Base-by-base conservation (phyloP, 37 sponge, comb jelly and placozoan species). In the Theonella swinhoei region DNA sequence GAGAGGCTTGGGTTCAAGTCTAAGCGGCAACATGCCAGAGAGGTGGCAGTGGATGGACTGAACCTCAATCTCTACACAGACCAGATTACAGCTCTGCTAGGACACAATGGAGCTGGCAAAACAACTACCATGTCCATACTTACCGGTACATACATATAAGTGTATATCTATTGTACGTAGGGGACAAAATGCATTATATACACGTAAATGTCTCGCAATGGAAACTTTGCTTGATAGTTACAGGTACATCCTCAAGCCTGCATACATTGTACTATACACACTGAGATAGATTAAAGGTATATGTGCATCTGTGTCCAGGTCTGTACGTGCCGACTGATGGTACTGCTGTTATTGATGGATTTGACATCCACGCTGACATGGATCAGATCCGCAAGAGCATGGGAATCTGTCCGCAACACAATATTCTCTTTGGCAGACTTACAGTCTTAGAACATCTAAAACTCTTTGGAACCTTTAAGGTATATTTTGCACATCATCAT, bases 31-130 rank as follows among this genome's bases (percentile, higher is more conserved):
- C 54, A 47, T 7, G 14, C 11, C 54, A 76, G 77, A 35, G 92
- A 89, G 85, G 67, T 83, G 38, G 99, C 99, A 25, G 95, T 98
- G 87, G 93, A 98, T 68, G 72, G 78, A 0, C 67, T 98, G 32
- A 83, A 25, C 26, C 86, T 98, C 59, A 92, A 96, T 80, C 92
- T 98, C 91, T 94, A 92, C 74, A 72, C 83, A 39, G 95, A 84
- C 4, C 99, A 98, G 79, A 95, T 98, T 84, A 98, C 99, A 40
- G 92, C 91, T 43, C 88, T 98, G 23, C 80, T 98, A 41, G 99
- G 99, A 25, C 99, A 98, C 91, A 98, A 98, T 73, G 99, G 99
- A 58, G 99, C 99, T 32, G 99, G 99, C 19, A 98, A 98, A 72
- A 98, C 96, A 38, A 98, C 96, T 37, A 93, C 94, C n/a, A 98